Evolutionary conservation across 2,113 vertebrate genomes (phyloP).

Genomic region (Carassius auratus): DNA sequence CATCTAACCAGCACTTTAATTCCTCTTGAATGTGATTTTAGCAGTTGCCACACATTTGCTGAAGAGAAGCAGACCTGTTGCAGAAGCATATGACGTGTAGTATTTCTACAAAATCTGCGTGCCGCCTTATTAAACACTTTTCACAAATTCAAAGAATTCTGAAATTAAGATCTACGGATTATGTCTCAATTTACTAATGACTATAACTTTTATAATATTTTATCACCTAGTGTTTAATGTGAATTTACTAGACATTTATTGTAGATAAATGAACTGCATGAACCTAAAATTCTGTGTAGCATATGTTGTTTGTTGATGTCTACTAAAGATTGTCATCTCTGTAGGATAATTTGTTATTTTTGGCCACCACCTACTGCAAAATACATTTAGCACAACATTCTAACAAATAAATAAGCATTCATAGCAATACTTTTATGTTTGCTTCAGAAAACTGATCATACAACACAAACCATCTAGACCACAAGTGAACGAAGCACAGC

Average conservation of each 20-base stretch:
- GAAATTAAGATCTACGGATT: no score
- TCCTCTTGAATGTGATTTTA: conserved; percentile 12
- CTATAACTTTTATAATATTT: neutral
- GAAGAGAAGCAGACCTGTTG: neutral
- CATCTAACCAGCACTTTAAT: conserved; percentile 19
- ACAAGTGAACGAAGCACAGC: neutral
- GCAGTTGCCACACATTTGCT: no score
- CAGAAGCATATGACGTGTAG: neutral
- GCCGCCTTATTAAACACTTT: neutral
- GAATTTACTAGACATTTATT: neutral
- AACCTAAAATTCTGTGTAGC: neutral
- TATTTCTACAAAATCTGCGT: neutral
- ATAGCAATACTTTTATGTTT: neutral
- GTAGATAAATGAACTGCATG: neutral
- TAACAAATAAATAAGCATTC: neutral
- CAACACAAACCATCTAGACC: neutral
- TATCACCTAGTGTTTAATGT: neutral
- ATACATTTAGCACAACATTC: neutral
- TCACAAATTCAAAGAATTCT: neutral
- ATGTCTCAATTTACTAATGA: neutral
- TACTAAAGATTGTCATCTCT: conserved; percentile 16
- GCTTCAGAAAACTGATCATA: neutral
- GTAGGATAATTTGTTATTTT: neutral
- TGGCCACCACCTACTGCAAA: neutral
- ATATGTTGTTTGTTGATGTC: conserved; percentile 17